Evolutionary conservation across 2,113 vertebrate species (phyloP).

Genomic region (Pygoscelis antarcticus): DNA sequence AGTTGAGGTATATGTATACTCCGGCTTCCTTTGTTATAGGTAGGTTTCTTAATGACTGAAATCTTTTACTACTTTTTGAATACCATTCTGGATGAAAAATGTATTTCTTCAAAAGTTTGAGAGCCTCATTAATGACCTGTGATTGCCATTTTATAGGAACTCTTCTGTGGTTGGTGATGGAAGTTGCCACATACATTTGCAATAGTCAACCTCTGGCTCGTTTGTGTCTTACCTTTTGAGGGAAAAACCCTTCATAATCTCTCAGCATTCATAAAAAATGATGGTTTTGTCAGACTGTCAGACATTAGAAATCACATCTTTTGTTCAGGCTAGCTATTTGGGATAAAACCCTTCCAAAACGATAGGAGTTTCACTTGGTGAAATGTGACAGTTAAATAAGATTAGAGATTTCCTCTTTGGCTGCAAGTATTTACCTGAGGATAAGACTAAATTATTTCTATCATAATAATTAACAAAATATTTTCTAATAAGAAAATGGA

Average conservation of each 20-base stretch:
- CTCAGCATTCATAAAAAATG: background rate
- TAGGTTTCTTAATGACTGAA: slow-evolving; percentile 3
- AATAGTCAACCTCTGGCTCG: background rate
- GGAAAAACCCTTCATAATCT: background rate
- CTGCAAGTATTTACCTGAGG: background rate
- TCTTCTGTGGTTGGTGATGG: background rate
- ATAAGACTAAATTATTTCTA: background rate
- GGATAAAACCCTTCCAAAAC: background rate
- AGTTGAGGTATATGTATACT: background rate
- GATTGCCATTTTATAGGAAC: background rate
- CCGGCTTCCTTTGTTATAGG: background rate
- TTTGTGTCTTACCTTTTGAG: background rate
- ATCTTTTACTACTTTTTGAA: background rate
- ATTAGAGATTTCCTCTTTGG: background rate
- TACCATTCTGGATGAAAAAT: background rate
- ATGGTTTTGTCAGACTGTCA: background rate
- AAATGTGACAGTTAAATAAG: background rate
- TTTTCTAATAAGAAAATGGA: background rate
- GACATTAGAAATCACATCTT: slow-evolving; percentile 17
- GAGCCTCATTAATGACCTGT: background rate
- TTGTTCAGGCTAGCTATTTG: slow-evolving; percentile 23
- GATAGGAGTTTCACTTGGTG: background rate
- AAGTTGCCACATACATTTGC: background rate
- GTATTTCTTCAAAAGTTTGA: background rate
- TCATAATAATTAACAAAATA: background rate